Evolutionary conservation across 2,797 vertebrate species (phyloP), one percentile per base, ranked within the genome.

Genomic region (Rhinoraja longicauda): DNA sequence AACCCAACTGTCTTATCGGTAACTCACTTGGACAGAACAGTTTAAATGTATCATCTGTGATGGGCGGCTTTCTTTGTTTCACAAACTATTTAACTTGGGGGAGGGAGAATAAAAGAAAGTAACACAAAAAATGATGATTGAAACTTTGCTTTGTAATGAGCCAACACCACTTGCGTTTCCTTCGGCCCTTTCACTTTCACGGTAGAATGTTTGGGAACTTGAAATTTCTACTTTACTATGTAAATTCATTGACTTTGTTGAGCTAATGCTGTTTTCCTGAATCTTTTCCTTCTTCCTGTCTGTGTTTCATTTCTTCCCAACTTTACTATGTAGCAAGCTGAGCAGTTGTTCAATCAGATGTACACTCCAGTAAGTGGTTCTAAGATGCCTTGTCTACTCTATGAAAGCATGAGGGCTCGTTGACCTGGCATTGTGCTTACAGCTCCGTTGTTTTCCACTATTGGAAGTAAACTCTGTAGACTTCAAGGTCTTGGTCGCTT

Each of bases 311-410:
- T 96, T 95, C 95, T 95, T 96, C 95, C 96, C 96, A 96, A 94
- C 96, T 98, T 98, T 97, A 97, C 98, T 97, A 97, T 98, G 97
- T 98, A 99, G 98, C 98, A 99, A 98, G 98, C 99, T 97, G 98
- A 99, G 96, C 98, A 99, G 97, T 98, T 99, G 97, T 99, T 99
- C 98, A 99, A 98, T 99, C 99, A 99, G 97, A 98, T 98, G 98
- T 99, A 98, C 97, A 98, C 97, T 95, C 98, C 98, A 97, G 98
- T 99, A 99, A 99, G 98, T 99, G 95, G 93, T 95, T 96, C 96
- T 94, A 94, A 97, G 96, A 95, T 95, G 96, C 95, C 95, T 95
- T 95, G 96, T 97, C 97, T 97, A 97, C 97, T 96, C 96, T 97
- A 97, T 96, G 96, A 96, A 98, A 97, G 98, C 98, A 99, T 98